phyloP scores from a whole-genome alignment of 2,888 invertebrate genomes.

The Caprella mutica region DNA sequence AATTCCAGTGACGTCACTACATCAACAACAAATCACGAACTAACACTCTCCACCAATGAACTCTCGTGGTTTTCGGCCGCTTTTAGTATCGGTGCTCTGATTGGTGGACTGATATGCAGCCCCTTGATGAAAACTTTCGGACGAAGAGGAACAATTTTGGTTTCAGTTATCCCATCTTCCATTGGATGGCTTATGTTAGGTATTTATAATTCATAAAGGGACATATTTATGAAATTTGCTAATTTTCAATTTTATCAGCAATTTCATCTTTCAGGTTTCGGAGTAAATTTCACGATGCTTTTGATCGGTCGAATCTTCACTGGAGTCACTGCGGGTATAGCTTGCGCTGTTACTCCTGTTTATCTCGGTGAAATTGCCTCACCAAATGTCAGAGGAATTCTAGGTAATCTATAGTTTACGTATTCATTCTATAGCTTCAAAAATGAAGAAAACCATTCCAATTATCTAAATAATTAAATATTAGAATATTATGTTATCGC shows the following conservation, averaged over 20 bases:
- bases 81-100: slow-evolving; percentile 7
- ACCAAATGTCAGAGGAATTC: neutral
- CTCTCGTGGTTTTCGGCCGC: too few relatives aligned
- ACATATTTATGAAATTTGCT: too few relatives aligned
- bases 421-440: too few relatives aligned
- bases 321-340: neutral
- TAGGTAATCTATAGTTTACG: too few relatives aligned
- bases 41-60: too few relatives aligned
- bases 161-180: neutral
- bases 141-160: neutral
- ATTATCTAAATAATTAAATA: too few relatives aligned
- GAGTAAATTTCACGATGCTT: neutral
- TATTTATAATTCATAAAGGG: too few relatives aligned
- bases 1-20: too few relatives aligned
- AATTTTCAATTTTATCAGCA: too few relatives aligned
- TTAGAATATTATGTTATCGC: too few relatives aligned
- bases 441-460: too few relatives aligned
- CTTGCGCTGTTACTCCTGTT: neutral
- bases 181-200: neutral
- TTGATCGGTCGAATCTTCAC: neutral
- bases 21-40: too few relatives aligned
- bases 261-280: slow-evolving; percentile 4
- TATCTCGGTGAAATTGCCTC: slow-evolving; percentile 5
- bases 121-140: neutral
- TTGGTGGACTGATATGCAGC: neutral